Percentiles rank a stretch among this genome's conserved stretches.
Conservation (phyloP, 2,113 vertebrate genomes). For the Platysteira castanea region DNA sequence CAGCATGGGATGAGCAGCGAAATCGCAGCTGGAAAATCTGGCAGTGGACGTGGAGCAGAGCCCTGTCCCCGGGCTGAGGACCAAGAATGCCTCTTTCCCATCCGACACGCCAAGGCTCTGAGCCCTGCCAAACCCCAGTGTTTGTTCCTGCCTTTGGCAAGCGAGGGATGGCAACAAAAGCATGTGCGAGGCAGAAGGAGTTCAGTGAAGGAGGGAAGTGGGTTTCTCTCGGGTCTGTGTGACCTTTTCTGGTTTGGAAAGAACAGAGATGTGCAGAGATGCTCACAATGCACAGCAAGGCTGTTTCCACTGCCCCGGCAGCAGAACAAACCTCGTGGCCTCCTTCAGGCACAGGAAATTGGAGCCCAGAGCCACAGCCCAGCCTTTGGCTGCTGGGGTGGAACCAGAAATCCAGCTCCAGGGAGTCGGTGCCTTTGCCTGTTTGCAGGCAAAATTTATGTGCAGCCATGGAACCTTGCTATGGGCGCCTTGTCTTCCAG, state of each 20-base stretch:
- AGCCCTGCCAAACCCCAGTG: constrained; percentile 41
- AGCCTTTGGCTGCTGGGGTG: not conserved
- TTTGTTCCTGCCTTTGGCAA: constrained; percentile 50
- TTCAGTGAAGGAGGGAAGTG: constrained; percentile 28
- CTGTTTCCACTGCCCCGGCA: not conserved
- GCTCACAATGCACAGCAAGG: not conserved
- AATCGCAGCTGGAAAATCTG: constrained; percentile 12
- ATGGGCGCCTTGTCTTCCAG: not conserved
- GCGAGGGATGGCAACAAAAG: not conserved
- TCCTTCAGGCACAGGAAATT: not conserved
- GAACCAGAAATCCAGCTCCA: not conserved
- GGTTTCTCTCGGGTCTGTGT: constrained; percentile 30
- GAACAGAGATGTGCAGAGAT: not conserved
- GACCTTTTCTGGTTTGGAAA: constrained; percentile 51
- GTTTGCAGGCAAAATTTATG: not conserved
- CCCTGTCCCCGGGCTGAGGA: not conserved
- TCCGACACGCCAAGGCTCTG: not conserved
- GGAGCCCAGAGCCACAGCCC: not conserved
- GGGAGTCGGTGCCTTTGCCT: not conserved
- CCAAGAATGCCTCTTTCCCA: constrained; percentile 42
- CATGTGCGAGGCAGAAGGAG: constrained; percentile 7
- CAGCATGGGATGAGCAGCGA: not conserved
- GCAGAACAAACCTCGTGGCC: not conserved
- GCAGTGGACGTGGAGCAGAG: not conserved
- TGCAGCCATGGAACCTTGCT: not conserved